Base-by-base conservation (phyloP, 2,888 invertebrate genomes). In the Barypeithes pellucidus region DNA sequence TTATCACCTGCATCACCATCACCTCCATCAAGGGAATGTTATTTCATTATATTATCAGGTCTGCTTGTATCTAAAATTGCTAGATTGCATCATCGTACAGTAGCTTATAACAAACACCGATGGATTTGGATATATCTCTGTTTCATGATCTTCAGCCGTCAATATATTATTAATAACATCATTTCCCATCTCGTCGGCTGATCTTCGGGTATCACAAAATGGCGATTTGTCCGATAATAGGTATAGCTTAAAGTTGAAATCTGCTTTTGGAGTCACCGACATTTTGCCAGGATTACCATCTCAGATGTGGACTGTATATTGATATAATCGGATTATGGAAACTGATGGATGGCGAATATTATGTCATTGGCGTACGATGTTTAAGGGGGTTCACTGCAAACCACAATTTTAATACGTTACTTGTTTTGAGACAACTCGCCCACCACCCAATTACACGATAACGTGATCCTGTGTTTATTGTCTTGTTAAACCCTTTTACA, bases 311-410 rank as follows among this genome's bases (percentile, higher is more conserved):
- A 68, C 50, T 61, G 47, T 36, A 60, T 60, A 47, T 61, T 68
- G 68, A 68, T 68, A 57, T 68, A 68, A 68, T 57, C 68, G 60
- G 68, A 47, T 68, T 68, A 29, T 33, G 33, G 60, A 14, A 41
- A 2, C 4, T 41, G 14, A 41, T 12, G n/a, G 24, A 24, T 24
- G 24, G 24, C 2, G 5, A 24, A 24, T 24, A 24, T 24, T 24
- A 24, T 24, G 2, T 24, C 24, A 24, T 24, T 24, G 24, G 24
- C 24, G 24, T 24, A 24, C 3, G 5, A 5, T 5, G 20, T 36
- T 41, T 2, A 18, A 41, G 45, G 57, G 59, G 41, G 67, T 67
- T 67, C 67, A 67, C 57, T 67, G 57, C 45, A 41, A 67, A 14
- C 54, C n/a, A n/a, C n/a, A n/a, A n/a, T n/a, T n/a, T n/a, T n/a